A percentile compares a stretch with the other conserved stretches of the same genome.
Evolutionary conservation across 2,888 invertebrate genomes (phyloP).

Genomic region (Agonopterix alstromeriana): DNA sequence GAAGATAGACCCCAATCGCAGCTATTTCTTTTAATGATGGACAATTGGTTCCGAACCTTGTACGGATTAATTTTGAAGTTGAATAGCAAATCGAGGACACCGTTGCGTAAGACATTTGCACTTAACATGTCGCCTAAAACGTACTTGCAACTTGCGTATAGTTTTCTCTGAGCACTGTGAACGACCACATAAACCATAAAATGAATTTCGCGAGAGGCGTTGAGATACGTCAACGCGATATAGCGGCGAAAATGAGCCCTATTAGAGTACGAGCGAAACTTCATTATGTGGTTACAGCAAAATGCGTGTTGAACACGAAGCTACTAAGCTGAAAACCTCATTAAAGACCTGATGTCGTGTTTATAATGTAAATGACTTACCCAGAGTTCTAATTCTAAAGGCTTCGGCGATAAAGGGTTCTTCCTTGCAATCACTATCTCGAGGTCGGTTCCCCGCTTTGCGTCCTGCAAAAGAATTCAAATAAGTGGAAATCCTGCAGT

Average conservation of each 20-base stretch:
- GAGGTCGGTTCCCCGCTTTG: conserved; percentile 86
- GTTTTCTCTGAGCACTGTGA: conserved; percentile 11
- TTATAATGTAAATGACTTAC: conserved; percentile 56
- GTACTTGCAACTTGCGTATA: conserved; percentile 5
- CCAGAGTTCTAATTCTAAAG: conserved; percentile 90
- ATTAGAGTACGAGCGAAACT: conserved; percentile 56
- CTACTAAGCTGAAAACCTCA: conserved; percentile 33
- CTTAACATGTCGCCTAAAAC: neutral
- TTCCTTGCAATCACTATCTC: conserved; percentile 89
- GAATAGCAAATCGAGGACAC: neutral
- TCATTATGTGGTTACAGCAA: conserved; percentile 60
- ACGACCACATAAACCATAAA: conserved; percentile 36
- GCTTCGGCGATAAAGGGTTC: conserved; percentile 85
- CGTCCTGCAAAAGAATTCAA: conserved; percentile 74
- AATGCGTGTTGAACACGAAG: conserved; percentile 49
- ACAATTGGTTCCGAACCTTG: neutral
- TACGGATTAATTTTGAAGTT: neutral
- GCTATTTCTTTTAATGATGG: neutral
- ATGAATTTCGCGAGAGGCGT: conserved; percentile 40
- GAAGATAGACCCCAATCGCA: no score
- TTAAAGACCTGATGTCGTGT: conserved; percentile 10
- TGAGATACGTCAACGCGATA: conserved; percentile 34
- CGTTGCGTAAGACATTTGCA: conserved; percentile 1
- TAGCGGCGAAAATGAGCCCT: conserved; percentile 55
- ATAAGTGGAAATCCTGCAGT: neutral